phyloP scores from a whole-genome alignment of 2,888 invertebrate species.

The Lasioglossum oenotherae region DNA sequence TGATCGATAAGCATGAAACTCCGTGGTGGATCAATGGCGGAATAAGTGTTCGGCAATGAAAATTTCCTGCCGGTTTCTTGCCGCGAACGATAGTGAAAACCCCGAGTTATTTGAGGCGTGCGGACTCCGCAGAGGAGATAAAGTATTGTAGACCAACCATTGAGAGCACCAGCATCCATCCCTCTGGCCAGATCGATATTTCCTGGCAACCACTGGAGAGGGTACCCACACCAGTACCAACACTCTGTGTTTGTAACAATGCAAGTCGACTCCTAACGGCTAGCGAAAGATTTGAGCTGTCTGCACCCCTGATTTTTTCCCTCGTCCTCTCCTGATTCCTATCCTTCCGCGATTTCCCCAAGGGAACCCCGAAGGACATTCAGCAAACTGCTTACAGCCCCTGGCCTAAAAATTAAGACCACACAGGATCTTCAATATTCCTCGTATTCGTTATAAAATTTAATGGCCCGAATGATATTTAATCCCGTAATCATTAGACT shows the following conservation, averaged over 20 bases:
- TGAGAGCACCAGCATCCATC: constrained; percentile 80
- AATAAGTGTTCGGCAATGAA: neutral
- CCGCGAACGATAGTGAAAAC: constrained; percentile 64
- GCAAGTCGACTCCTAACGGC: constrained; percentile 77
- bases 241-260: constrained; percentile 82
- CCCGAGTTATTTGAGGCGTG: constrained; percentile 72
- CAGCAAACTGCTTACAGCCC: neutral
- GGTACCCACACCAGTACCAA: constrained; percentile 75
- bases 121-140: constrained; percentile 72
- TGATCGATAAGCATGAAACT: neutral
- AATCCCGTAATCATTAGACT: too few species aligned
- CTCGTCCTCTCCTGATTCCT: neutral
- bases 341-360: neutral
- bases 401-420: neutral
- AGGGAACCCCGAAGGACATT: neutral
- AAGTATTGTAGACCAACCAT: constrained; percentile 74
- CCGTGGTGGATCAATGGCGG: neutral
- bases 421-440: neutral
- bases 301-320: constrained; percentile 34
- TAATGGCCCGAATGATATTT: neutral
- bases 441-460: neutral
- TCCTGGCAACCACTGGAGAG: constrained; percentile 82
- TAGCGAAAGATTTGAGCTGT: constrained; percentile 69
- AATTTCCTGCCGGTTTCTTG: neutral
- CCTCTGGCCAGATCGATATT: constrained; percentile 82